Evolutionary conservation across 2,888 invertebrate species (phyloP), one percentile per base, ranked within the genome.

Genomic region (Cephonodes hylas): DNA sequence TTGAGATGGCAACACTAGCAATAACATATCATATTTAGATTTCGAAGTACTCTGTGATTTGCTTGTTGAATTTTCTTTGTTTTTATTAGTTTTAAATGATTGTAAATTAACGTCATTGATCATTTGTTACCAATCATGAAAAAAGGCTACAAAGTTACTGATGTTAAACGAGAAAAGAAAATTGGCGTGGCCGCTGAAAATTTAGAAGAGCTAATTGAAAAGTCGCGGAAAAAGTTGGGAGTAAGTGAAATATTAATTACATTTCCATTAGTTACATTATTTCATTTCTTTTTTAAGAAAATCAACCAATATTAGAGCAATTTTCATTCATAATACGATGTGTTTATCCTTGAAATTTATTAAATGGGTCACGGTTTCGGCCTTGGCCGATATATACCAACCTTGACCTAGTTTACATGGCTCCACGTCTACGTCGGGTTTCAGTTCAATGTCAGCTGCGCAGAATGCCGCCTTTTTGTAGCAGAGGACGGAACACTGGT

Each of bases 81-180:
- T 66, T 76, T 72, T 72, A 71, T 75, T 75, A 71, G 66, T 75
- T 74, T 73, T 67, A 70, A 66, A 69, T 66, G 38, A 65, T 66
- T 67, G 66, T 65, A 62, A 66, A 58, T 46, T 56, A 58, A 62
- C 46, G 45, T 60, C 59, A 63, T 45, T 59, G 45, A 46, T n/a
- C 44, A 66, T 65, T 48, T 59, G 42, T 58, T 66, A 64, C 56
- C 45, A 70, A 85, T 75, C 70, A 89, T 93, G 91, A 89, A 95
- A 76, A 95, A 93, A 81, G 96, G 96, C 25, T 96, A 94, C 76
- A 96, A 96, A 92, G 94, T 96, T 44, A 95, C 96, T 0, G 94
- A 96, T 79, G 94, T 94, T 2, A 93, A 93, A 69, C 89, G 96
- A 64, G 94, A 93, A 68, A 93, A 95, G 69, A 94, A 95, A 84